Evolutionary conservation across 2,888 invertebrate species (phyloP), one percentile per base, ranked within the genome.

Genomic region (Acanthacorydalis orientalis): DNA sequence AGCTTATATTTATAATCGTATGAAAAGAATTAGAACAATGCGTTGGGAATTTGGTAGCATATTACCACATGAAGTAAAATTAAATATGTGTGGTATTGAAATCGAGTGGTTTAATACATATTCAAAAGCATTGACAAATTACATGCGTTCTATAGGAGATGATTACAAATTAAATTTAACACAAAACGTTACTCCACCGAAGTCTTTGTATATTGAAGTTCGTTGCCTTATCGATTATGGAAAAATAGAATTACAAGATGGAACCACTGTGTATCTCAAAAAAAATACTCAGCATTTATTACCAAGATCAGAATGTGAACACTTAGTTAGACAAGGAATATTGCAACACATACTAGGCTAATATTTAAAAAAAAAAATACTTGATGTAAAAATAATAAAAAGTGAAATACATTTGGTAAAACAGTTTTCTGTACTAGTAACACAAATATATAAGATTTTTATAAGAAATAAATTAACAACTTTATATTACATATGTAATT

Each of bases 41-140:
- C 74, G 97, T 43, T 97, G 97, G 97, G 88, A 93, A 59, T 88
- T 93, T 62, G 97, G 97, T 1, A 86, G 91, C 35, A 83, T 92
- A 43, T 64, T 97, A 47, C 95, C 96, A 0, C 64, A 77, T 0
- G 91, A 93, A 60, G 80, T 95, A 0, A 81, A 84, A 60, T 73
- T 76, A 47, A 77, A 84, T 51, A 67, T 95, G 37, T 81, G 85
- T 45, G 80, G 83, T 57, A 76, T 83, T 1, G 95, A 95, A 70
- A 75, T 83, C 32, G 74, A 80, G 49, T 97, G 92, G 84, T 91
- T 95, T 59, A 80, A 81, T 46, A 80, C 80, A 51, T 96, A 97
- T 64, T 92, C 87, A 41, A 83, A 81, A 57, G 78, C 78, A 34
- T 66, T 96, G 51, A 88, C 90, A 1, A 75, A 76, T 4, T 96